These are phyloP conservation scores for Sprattus sprattus DNA, from an alignment of 2,113 vertebrate genomes.

Conservation along the genomic window DNA sequence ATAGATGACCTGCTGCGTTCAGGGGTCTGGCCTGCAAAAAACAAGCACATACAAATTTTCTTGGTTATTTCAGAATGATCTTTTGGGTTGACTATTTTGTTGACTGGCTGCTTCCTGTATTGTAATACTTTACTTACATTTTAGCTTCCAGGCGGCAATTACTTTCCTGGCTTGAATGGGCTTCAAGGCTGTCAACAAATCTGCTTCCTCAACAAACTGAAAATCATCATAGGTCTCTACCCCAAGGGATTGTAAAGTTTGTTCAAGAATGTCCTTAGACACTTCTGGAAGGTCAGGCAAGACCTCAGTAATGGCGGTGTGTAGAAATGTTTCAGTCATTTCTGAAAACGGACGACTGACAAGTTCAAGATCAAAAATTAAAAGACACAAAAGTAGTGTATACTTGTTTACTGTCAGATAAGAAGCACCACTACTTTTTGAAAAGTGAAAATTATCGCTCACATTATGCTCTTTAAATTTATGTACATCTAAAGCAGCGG, in stretches of 20 bases:
- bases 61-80: background rate
- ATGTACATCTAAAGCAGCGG: no score
- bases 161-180: slow-evolving; percentile 9
- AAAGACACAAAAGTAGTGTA: no score
- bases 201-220: background rate
- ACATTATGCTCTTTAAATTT: no score
- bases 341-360: no score
- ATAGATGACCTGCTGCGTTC: background rate
- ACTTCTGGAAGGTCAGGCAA: background rate
- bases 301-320: background rate
- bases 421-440: no score
- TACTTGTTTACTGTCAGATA: no score
- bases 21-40: background rate
- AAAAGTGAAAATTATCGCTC: no score
- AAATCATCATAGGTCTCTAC: slow-evolving; percentile 21
- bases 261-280: background rate
- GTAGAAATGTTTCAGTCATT: background rate
- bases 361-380: no score
- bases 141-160: background rate
- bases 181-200: background rate
- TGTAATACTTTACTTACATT: background rate
- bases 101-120: background rate
- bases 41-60: background rate
- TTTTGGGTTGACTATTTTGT: background rate
- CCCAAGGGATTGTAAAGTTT: slow-evolving; percentile 12